Evolutionary conservation across 2,113 vertebrate genomes (phyloP), one percentile per base, ranked within the genome.

Genomic region (Pachyramphus minor): DNA sequence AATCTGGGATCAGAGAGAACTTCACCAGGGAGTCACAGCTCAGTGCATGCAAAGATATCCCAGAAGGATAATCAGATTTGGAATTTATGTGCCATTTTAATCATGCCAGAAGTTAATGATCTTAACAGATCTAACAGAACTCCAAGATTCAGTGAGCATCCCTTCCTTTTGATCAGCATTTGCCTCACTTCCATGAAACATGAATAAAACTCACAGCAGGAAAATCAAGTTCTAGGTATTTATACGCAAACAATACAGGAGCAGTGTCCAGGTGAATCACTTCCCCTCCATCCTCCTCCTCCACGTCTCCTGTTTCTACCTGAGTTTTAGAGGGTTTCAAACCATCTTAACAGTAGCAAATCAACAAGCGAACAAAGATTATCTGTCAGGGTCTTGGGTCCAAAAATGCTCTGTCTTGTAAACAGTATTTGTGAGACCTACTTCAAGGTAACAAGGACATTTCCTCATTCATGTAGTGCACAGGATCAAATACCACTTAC

Each of bases 231-330:
- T 50, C 68, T 3, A 21, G 22, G 13, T 12, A 16, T 35, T 53
- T 8, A 31, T 58, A 44, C 11, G 8, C 3, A 19, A 55, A 44
- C 14, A 14, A 39, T 3, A 19, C 3, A 33, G 60, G 35, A 35
- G 4, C 58, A 39, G 31, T 0, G 0, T 5, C 41, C 16, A 49
- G 5, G 24, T 4, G 3, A 81, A 75, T 41, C 30, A 9, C 44
- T 63, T 56, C 18, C 55, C 31, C 47, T 39, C 23, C 45, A 68
- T 4, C 7, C 14, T 35, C 11, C 4, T 45, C 17, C 22, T n/a
- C 53, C 35, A 8, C 0, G 8, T 7, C 35, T 35, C 41, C 53
- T 13, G 14, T 1, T 42, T 25, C 23, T 22, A 8, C 33, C 20
- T 7, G 27, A 30, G 33, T 30, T 68, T 33, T 6, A 3, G 20